Conservation (phyloP, 2,888 invertebrate species). For the Mesochorus sp. region DNA sequence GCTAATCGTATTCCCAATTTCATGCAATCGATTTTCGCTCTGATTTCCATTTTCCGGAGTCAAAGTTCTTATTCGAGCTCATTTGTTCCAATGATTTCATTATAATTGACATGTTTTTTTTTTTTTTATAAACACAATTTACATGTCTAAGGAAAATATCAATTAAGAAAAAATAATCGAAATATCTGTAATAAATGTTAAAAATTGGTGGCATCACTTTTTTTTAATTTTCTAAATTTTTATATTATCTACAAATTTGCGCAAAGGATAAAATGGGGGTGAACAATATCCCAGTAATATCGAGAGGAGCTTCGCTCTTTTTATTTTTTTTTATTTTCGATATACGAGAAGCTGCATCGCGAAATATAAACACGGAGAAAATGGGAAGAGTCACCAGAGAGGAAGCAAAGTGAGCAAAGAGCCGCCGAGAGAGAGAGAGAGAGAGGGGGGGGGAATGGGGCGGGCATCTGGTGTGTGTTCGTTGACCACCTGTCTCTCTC, state of each 20-base stretch:
- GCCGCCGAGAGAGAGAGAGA: no score
- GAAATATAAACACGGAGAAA: neutral
- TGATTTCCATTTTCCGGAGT: conserved; percentile 7
- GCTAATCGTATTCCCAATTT: no score
- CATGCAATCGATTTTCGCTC: neutral
- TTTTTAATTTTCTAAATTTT: no score
- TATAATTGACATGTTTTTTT: no score
- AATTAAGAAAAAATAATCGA: no score
- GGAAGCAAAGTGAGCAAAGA: conserved; percentile 22
- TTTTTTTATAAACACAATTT: no score
- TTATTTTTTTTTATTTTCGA: conserved; percentile 10
- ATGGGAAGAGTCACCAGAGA: conserved; percentile 27
- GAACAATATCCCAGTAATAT: neutral
- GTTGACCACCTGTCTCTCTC: conserved; percentile 73
- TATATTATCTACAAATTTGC: no score
- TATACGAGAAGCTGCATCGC: neutral
- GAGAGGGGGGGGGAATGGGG: conserved; percentile 28
- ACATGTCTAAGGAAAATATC: no score
- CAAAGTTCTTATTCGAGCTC: neutral
- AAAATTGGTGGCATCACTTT: no score
- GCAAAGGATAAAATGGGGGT: no score
- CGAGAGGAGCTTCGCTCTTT: neutral
- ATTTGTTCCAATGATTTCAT: no score
- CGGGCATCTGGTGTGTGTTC: conserved; percentile 76
- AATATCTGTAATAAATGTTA: no score